These are phyloP conservation scores for Cairina moschata DNA, from an alignment of 2,113 vertebrate genomes.

Conservation along the genomic window DNA sequence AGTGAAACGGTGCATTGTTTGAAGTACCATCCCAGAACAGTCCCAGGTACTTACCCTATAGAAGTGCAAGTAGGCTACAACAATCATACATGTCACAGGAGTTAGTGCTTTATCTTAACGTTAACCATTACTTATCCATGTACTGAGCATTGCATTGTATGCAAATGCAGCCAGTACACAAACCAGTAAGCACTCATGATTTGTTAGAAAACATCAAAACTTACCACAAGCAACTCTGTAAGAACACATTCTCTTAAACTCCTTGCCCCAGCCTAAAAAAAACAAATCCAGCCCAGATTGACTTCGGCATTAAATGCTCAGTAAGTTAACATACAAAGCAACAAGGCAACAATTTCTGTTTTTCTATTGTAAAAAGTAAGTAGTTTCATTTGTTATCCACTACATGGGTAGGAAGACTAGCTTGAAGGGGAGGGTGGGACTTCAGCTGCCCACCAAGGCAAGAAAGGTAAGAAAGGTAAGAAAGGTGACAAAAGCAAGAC, in stretches of 20 bases:
- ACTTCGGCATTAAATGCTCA: background rate
- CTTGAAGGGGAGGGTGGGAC: background rate
- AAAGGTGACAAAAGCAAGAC: background rate
- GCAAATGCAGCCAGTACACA: background rate
- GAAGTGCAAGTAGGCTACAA: background rate
- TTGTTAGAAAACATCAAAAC: background rate
- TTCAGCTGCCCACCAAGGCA: background rate
- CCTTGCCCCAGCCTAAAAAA: slow-evolving; percentile 83
- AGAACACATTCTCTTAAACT: slow-evolving; percentile 82
- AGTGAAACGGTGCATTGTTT: background rate
- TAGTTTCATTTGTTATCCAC: background rate
- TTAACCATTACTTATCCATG: background rate
- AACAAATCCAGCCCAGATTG: background rate
- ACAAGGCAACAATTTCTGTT: background rate
- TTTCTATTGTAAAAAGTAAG: background rate
- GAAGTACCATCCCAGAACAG: background rate
- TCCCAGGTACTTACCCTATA: background rate
- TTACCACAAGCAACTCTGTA: slow-evolving; percentile 87
- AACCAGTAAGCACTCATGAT: background rate
- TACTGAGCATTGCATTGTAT: background rate
- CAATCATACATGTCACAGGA: background rate
- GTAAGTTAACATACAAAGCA: background rate
- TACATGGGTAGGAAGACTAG: background rate
- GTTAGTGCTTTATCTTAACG: background rate
- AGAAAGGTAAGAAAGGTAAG: background rate